Evolutionary conservation across 2,113 vertebrate species (phyloP).

Genomic region (Menidia beryllina): DNA sequence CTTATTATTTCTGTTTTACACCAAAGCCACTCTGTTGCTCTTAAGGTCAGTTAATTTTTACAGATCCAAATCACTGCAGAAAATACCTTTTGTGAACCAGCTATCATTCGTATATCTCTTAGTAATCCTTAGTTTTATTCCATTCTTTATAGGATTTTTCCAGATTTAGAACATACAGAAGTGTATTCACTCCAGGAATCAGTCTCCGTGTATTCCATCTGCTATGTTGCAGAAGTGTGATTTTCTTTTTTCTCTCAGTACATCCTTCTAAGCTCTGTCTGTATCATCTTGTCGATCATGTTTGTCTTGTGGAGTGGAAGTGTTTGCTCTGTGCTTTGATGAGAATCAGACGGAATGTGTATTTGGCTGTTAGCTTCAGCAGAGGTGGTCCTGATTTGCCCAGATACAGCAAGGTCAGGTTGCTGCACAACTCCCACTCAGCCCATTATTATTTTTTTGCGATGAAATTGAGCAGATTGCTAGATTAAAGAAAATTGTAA

Average conservation of each 20-base stretch:
- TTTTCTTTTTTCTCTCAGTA: conserved; percentile 19
- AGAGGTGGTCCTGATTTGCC: conserved; percentile 52
- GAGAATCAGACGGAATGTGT: conserved; percentile 42
- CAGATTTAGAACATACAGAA: conserved; percentile 17
- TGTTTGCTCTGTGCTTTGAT: conserved; percentile 48
- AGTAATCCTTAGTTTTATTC: conserved; percentile 13
- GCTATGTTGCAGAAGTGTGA: conserved; percentile 14
- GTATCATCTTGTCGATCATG: conserved; percentile 13
- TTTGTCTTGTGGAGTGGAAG: conserved; percentile 40
- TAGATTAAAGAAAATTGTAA: conserved; percentile 28
- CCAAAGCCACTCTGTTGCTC: conserved; percentile 32
- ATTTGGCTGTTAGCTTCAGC: conserved; percentile 43
- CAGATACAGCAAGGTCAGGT: conserved; percentile 53
- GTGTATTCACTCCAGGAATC: conserved; percentile 11
- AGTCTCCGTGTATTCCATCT: conserved; percentile 10
- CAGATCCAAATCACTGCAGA: conserved; percentile 23
- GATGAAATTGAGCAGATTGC: conserved; percentile 37
- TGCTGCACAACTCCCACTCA: conserved; percentile 20
- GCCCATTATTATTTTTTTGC: conserved; percentile 55
- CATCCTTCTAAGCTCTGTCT: conserved; percentile 12
- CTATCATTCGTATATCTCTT: conserved; percentile 5
- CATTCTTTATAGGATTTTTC: conserved; percentile 6
- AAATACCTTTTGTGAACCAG: conserved; percentile 18
- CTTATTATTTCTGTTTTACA: conserved; percentile 14
- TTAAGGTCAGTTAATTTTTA: conserved; percentile 48